A percentile compares a stretch with the other conserved stretches of the same genome.
Conservation (phyloP, 2,797 vertebrate genomes). For the Typhlichthys eigenmanni region DNA sequence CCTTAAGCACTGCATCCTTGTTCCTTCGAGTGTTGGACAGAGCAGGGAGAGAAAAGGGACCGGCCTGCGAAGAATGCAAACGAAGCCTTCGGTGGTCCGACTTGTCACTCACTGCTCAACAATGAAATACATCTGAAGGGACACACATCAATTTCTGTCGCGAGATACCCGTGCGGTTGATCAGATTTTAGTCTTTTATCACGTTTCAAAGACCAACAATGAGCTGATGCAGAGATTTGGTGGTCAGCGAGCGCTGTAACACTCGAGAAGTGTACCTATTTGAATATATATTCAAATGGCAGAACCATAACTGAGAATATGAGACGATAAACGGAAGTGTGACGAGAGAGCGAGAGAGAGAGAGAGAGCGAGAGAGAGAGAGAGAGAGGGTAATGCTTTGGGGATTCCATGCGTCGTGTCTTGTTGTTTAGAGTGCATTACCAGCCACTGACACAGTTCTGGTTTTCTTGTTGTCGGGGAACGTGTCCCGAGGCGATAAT, state of each 20-base stretch:
- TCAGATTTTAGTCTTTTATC: too few species aligned
- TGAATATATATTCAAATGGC: slow-evolving; percentile 68
- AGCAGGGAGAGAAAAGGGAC: slow-evolving; percentile 32
- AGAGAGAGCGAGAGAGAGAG: slow-evolving; percentile 37
- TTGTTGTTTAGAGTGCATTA: slow-evolving; percentile 93
- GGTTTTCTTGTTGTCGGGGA: slow-evolving; percentile 96
- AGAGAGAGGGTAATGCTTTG: slow-evolving; percentile 18
- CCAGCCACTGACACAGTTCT: slow-evolving; percentile 91
- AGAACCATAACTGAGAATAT: slow-evolving; percentile 70
- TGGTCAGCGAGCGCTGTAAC: too few species aligned
- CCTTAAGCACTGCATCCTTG: slow-evolving; percentile 80
- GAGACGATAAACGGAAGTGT: slow-evolving; percentile 48
- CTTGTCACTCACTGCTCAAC: slow-evolving; percentile 52
- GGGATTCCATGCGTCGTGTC: slow-evolving; percentile 39
- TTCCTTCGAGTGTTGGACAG: slow-evolving; percentile 50
- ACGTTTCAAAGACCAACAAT: too few species aligned
- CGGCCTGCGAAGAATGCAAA: slow-evolving; percentile 71
- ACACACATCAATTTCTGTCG: too few species aligned
- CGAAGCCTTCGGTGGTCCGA: slow-evolving; percentile 56
- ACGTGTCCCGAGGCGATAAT: slow-evolving; percentile 94
- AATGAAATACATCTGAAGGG: not conserved
- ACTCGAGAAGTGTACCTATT: too few species aligned
- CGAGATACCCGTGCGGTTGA: slow-evolving; percentile 4
- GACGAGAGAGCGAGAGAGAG: slow-evolving; percentile 23
- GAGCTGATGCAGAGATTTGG: too few species aligned